These are phyloP conservation scores for Stenchaetothrips biformis DNA, from an alignment of 2,888 invertebrate species.

Conservation along the genomic window DNA sequence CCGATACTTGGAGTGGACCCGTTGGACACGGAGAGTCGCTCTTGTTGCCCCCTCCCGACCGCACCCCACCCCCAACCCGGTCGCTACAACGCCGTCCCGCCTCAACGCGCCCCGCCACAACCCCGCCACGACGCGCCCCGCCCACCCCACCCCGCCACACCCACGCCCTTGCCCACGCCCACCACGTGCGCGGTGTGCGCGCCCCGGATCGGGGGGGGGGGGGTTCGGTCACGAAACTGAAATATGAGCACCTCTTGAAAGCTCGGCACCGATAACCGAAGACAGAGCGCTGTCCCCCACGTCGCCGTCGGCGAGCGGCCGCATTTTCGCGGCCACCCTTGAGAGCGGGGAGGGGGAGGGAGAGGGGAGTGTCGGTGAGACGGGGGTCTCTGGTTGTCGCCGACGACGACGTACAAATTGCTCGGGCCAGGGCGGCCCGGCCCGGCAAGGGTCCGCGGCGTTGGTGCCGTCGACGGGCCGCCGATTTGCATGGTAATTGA, in stretches of 20 bases:
- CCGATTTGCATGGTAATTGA: conserved; percentile 16
- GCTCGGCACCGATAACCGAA: background rate
- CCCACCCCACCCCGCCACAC: background rate
- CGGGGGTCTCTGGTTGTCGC: background rate
- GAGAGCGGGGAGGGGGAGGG: too few relatives aligned
- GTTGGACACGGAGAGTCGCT: too few relatives aligned
- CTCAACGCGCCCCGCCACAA: background rate
- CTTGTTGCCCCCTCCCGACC: too few relatives aligned
- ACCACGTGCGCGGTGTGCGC: background rate
- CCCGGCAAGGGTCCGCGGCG: background rate
- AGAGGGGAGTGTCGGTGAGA: too few relatives aligned
- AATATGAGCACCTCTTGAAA: background rate
- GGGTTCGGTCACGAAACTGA: background rate
- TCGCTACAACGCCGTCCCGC: too few relatives aligned
- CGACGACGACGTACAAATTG: background rate
- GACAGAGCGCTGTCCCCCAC: background rate
- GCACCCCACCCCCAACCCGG: too few relatives aligned
- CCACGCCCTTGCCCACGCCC: background rate
- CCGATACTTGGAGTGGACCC: too few relatives aligned
- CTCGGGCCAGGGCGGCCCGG: background rate
- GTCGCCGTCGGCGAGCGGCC: background rate
- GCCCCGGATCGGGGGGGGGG: background rate
- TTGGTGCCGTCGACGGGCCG: background rate
- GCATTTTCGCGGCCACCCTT: background rate
- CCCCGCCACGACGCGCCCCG: background rate